phyloP scores from a whole-genome alignment of 2,113 vertebrate genomes.

The Taurulus bubalis region DNA sequence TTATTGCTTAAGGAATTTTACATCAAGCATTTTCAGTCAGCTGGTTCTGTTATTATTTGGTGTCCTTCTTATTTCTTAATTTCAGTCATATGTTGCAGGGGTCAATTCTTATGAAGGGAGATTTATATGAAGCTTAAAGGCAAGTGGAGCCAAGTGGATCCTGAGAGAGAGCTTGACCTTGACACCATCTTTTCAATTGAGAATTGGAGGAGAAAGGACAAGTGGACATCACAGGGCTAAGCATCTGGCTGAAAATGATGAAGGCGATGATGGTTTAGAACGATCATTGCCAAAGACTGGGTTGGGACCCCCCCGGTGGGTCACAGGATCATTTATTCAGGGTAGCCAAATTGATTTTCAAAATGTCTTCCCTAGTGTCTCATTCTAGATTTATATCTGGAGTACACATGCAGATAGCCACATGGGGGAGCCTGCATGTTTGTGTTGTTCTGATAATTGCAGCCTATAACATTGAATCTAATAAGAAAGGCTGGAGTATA shows the following conservation, averaged over 20 bases:
- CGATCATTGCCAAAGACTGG: neutral
- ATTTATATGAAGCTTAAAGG: neutral
- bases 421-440: neutral
- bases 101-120: neutral
- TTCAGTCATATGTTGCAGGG: neutral
- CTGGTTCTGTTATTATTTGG: neutral
- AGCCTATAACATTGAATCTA: neutral
- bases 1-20: constrained; percentile 2
- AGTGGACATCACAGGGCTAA: neutral
- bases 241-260: neutral
- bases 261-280: neutral
- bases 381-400: neutral
- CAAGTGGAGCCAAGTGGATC: neutral
- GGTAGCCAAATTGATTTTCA: neutral
- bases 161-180: neutral
- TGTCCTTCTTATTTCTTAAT: neutral
- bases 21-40: neutral
- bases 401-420: neutral
- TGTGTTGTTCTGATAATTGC: neutral
- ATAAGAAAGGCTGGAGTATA: neutral
- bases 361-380: neutral
- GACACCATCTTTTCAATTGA: neutral
- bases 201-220: neutral
- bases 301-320: neutral
- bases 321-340: neutral